Conservation (phyloP, 2,113 vertebrate species). For the Xiphophorus couchianus region DNA sequence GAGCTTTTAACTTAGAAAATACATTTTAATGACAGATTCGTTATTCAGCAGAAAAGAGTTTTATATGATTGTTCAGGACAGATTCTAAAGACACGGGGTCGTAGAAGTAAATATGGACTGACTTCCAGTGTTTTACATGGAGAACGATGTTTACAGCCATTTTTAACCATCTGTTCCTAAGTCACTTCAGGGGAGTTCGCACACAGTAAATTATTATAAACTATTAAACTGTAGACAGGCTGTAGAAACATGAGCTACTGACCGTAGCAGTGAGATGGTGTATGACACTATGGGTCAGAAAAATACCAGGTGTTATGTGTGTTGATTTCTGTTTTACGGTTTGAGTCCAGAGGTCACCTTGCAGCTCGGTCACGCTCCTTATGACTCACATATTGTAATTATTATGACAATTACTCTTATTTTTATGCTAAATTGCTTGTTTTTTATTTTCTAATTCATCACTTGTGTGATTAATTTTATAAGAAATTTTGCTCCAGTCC, state of each 20-base stretch:
- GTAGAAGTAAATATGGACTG: neutral
- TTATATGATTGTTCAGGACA: neutral
- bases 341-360: constrained; percentile 27
- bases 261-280: neutral
- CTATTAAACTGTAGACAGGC: neutral
- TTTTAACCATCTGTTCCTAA: neutral
- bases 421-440: constrained; percentile 6
- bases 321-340: constrained; percentile 22
- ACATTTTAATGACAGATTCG: neutral
- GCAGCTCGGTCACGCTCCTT: constrained; percentile 18
- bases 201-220: neutral
- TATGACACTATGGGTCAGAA: neutral
- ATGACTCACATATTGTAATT: constrained; percentile 26
- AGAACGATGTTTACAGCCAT: constrained; percentile 67
- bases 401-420: constrained; percentile 31
- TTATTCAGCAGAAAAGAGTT: neutral
- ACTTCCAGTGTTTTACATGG: constrained; percentile 7
- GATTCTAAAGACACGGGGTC: neutral
- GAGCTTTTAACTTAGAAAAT: neutral
- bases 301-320: neutral
- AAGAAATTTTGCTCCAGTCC: constrained; percentile 7
- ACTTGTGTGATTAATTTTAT: constrained; percentile 1
- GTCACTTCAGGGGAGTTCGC: neutral
- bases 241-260: neutral
- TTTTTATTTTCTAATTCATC: constrained; percentile 3